These are phyloP conservation scores for Acrocera orbiculus DNA, from an alignment of 2,888 invertebrate species.

Conservation along the genomic window DNA sequence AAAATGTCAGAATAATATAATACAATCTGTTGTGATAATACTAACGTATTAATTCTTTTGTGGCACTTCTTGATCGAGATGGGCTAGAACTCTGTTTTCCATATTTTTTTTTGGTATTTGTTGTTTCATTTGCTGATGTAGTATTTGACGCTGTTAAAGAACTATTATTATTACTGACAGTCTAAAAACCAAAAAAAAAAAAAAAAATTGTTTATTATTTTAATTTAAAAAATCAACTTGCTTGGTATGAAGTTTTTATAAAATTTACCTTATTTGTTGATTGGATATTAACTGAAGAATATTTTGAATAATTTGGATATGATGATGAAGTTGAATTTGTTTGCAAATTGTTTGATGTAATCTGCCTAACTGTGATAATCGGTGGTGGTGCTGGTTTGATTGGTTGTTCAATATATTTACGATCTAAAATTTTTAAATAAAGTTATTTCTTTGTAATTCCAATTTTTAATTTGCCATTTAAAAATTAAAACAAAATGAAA, in stretches of 20 bases:
- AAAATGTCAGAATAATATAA: too few species aligned
- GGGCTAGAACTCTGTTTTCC: conserved; percentile 54
- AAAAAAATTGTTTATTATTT: neutral
- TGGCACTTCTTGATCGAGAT: conserved; percentile 72
- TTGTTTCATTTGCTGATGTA: conserved; percentile 16
- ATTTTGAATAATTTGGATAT: conserved; percentile 12
- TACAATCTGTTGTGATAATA: conserved; percentile 2
- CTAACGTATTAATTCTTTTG: conserved; percentile 60
- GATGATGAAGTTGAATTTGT: conserved; percentile 6
- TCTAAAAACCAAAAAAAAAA: conserved; percentile 10
- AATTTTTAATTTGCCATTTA: too few species aligned
- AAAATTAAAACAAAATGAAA: too few species aligned
- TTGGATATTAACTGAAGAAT: conserved; percentile 11
- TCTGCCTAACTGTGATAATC: conserved; percentile 41
- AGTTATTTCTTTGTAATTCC: too few species aligned
- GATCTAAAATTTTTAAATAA: conserved; percentile 36
- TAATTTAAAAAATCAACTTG: neutral
- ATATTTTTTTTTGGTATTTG: conserved; percentile 42
- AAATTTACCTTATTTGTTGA: conserved; percentile 16
- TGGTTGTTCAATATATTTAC: conserved; percentile 72
- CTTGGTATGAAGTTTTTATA: neutral
- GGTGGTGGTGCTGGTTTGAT: conserved; percentile 59
- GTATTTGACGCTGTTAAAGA: conserved; percentile 19
- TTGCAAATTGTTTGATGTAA: conserved; percentile 25
- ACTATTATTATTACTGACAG: conserved; percentile 18